phyloP scores from a whole-genome alignment of 35 echinoderm and acorn worm species.

The Strongylocentrotus purpuratus region DNA sequence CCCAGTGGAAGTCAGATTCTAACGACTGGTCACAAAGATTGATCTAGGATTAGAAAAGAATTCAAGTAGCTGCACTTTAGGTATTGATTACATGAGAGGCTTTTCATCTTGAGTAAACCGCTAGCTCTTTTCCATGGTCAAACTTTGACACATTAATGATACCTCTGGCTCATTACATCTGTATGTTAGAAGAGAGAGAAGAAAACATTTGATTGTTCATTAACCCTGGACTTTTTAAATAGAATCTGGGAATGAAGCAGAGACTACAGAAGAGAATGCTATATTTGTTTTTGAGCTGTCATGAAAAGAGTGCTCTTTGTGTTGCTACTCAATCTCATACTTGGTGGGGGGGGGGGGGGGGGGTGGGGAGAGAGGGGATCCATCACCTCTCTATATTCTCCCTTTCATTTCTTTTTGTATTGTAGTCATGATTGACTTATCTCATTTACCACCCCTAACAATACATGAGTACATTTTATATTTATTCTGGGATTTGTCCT shows the following conservation, averaged over 20 bases:
- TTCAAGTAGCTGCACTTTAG: background rate
- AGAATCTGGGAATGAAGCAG: background rate
- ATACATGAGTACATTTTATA: background rate
- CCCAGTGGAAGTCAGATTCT: background rate
- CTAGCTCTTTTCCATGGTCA: background rate
- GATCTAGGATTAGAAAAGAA: background rate
- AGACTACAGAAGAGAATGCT: background rate
- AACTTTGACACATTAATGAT: background rate
- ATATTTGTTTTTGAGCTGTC: background rate
- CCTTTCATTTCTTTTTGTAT: background rate
- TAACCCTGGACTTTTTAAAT: background rate
- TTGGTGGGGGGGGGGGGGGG: background rate
- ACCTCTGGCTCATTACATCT: background rate
- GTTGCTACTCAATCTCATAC: background rate
- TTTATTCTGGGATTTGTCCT: background rate
- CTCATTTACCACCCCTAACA: background rate
- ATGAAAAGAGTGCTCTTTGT: background rate
- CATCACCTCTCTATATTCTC: background rate
- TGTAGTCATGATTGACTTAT: background rate
- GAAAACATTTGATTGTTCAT: background rate
- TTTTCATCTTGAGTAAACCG: background rate
- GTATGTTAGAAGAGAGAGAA: background rate
- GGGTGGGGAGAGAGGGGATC: background rate
- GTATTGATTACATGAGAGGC: background rate
- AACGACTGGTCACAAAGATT: conserved; percentile 19